Conservation (phyloP, 2,888 invertebrate species). For the Pristionchus maxplancki region DNA sequence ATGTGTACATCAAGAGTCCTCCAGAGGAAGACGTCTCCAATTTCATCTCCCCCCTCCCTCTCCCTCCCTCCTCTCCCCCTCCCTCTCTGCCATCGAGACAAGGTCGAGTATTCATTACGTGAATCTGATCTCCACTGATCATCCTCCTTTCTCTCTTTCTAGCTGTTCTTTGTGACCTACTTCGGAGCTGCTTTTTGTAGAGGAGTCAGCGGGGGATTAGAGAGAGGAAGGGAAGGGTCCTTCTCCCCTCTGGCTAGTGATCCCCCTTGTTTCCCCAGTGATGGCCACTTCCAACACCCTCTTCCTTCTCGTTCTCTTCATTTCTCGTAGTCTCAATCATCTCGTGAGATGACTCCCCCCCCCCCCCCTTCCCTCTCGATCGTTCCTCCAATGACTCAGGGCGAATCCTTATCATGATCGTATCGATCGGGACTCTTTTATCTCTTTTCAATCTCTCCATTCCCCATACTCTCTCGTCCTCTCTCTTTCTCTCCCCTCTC, state of each 20-base stretch:
- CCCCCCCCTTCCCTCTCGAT: not conserved
- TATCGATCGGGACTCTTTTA: constrained; percentile 14
- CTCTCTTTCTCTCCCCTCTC: not conserved
- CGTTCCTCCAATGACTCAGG: constrained; percentile 23
- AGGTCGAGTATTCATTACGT: constrained; percentile 10
- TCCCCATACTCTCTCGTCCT: not conserved
- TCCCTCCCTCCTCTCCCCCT: no score
- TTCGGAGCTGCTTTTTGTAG: not conserved
- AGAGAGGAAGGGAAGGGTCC: not conserved
- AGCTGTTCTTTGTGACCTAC: constrained; percentile 31
- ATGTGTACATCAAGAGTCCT: constrained; percentile 15
- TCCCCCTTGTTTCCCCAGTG: not conserved
- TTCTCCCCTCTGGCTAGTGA: no score
- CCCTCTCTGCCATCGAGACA: not conserved
- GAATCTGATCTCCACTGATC: not conserved
- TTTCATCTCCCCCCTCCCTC: not conserved
- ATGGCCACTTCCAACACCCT: not conserved
- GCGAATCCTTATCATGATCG: constrained; percentile 39
- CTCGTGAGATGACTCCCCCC: not conserved
- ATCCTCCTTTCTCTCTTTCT: not conserved
- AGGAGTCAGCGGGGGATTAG: constrained; percentile 27
- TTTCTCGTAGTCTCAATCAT: not conserved
- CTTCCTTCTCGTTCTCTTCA: not conserved
- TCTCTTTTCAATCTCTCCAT: not conserved
- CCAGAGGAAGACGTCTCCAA: constrained; percentile 8